Evolutionary conservation across 2,888 invertebrate genomes (phyloP).

Genomic region (Herminia tarsipennalis): DNA sequence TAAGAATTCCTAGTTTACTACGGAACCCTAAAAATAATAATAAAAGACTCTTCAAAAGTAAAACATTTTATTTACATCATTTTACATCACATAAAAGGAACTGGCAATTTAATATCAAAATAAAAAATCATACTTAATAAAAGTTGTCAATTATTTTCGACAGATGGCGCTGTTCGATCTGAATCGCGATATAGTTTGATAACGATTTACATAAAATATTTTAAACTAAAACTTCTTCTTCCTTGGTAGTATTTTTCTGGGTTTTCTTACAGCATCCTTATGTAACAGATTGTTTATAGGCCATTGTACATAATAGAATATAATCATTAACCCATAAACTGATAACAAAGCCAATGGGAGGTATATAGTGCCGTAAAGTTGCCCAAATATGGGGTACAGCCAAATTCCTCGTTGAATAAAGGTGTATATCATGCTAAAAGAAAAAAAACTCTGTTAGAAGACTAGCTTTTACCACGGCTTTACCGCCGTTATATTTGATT

Average conservation of each 20-base stretch:
- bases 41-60: no score
- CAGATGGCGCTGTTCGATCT: no score
- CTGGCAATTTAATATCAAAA: no score
- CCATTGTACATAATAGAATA: conserved; percentile 3
- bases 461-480: no score
- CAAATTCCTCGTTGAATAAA: conserved; percentile 4
- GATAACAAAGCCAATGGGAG: not conserved
- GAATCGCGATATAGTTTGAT: no score
- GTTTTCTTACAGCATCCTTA: not conserved
- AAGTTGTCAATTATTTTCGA: no score
- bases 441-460: not conserved
- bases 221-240: not conserved
- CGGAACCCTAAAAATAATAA: no score
- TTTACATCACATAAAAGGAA: no score
- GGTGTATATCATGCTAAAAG: conserved; percentile 2
- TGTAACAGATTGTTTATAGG: not conserved
- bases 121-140: no score
- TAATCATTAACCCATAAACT: not conserved
- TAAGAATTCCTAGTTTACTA: no score
- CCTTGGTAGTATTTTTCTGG: not conserved
- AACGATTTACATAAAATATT: not conserved
- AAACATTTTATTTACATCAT: no score
- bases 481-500: no score
- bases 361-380: not conserved
- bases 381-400: conserved; percentile 2